phyloP scores from a whole-genome alignment of 2,888 invertebrate species.

The Cerceris ruficornis region DNA sequence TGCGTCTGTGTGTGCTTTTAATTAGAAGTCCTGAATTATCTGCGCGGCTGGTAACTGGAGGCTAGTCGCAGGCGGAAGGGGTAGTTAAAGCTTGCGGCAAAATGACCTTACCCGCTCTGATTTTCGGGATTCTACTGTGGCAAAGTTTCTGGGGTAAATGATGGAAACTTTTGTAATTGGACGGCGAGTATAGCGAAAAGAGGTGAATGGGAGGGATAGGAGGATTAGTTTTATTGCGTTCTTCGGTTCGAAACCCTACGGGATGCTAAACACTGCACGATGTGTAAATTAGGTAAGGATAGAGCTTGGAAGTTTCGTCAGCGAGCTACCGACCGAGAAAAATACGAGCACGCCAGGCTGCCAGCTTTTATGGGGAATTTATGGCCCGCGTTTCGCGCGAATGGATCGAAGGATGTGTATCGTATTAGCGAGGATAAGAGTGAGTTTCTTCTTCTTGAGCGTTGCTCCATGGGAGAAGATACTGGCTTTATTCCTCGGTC shows the following conservation, averaged over 20 bases:
- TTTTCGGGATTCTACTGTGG: conserved; percentile 36
- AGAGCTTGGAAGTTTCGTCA: too few species aligned
- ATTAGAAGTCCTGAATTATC: conserved; percentile 70
- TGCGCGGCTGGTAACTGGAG: conserved; percentile 51
- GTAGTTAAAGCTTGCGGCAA: conserved; percentile 36
- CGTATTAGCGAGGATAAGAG: too few species aligned
- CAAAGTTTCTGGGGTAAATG: neutral
- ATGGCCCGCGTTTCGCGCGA: too few species aligned
- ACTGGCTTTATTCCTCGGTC: too few species aligned
- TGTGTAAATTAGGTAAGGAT: neutral
- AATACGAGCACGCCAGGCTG: too few species aligned
- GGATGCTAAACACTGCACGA: neutral
- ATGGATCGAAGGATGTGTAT: too few species aligned
- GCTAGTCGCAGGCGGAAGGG: conserved; percentile 18
- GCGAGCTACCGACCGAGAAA: too few species aligned
- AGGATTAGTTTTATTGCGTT: neutral
- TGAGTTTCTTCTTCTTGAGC: too few species aligned
- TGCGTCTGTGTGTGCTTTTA: conserved; percentile 59
- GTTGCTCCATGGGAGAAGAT: too few species aligned
- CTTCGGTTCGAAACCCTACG: neutral
- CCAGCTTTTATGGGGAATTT: too few species aligned
- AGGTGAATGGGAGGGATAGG: neutral
- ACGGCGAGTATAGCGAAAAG: neutral
- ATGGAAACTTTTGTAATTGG: neutral
- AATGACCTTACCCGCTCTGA: conserved; percentile 23